Base-by-base conservation (phyloP, 92 coral and sea anemone species). In the Epizoanthus fatuus region DNA sequence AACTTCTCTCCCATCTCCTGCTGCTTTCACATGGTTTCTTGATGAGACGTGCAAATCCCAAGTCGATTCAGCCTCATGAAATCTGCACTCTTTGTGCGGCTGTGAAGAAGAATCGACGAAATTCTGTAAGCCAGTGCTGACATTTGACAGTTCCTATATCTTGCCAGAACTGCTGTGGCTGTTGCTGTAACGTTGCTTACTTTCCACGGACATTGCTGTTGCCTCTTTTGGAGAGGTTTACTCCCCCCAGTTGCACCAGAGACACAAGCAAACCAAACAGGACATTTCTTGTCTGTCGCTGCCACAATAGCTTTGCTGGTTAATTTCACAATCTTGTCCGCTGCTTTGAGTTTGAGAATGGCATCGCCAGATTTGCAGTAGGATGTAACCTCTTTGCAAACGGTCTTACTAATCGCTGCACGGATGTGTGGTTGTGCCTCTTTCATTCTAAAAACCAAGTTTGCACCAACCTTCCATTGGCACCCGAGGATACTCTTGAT, bases 21-120 rank as follows among this genome's bases (percentile, higher is more conserved):
- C 73, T 67, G 73, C 9, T 35, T 35, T 1, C 16, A 2, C 42
- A 67, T 42, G 14, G 77, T 72, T 2, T 51, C 59, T 20, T 49
- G 15, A 12, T 47, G 77, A 9, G 77, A 72, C 77, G 49, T 72
- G 29, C 77, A 72, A 13, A 72, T 20, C 0, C 77, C 75, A 71
- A 71, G 75, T 45, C 75, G 7, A 19, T 72, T 19, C 17, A 72
- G n/a, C 7, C 77, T 29, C 4, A 13, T 49, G 59, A 72, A 72
- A 72, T 72, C 62, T 20, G 59, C 40, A 19, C 17, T 7, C 17
- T 51, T 51, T 3, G 54, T 19, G 35, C 74, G 56, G 12, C 74
- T 40, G 32, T 69, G 59, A 3, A 54, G 6, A 3, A 15, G 59
- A 15, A 15, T 3, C 51, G 73, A 67, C 2, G 47, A 7, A 0